These are phyloP conservation scores for Vulpes ferrilata DNA, from an alignment of 2,113 vertebrate genomes.

Conservation along the genomic window DNA sequence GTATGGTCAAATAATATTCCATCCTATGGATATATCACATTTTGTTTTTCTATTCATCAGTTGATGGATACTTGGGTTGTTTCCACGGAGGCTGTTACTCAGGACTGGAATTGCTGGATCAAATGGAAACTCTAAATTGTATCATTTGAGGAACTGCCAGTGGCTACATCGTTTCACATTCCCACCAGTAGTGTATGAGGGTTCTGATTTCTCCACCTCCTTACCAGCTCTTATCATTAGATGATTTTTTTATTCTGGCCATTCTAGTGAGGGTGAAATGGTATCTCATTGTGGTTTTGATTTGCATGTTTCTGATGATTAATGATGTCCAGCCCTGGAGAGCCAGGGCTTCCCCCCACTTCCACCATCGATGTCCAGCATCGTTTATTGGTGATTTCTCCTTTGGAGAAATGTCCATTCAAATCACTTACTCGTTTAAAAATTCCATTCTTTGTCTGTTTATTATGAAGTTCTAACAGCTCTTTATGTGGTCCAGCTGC, in stretches of 20 bases:
- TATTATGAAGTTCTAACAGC: neutral
- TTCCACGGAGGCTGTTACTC: neutral
- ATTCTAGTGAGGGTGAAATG: neutral
- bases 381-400: neutral
- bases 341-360: too few relatives aligned
- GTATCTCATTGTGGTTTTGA: neutral
- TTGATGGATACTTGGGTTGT: neutral
- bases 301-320: neutral
- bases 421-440: neutral
- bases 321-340: neutral
- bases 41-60: neutral
- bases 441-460: neutral
- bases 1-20: neutral
- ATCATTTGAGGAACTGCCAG: neutral
- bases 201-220: neutral
- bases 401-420: neutral
- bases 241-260: neutral
- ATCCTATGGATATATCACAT: neutral
- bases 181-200: too few relatives aligned
- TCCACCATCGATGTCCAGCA: neutral
- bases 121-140: neutral
- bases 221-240: neutral
- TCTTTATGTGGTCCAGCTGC: neutral
- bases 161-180: neutral
- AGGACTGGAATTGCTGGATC: neutral